These are phyloP conservation scores for Syrmaticus mikado DNA, from an alignment of 2,113 vertebrate species.

Conservation along the genomic window DNA sequence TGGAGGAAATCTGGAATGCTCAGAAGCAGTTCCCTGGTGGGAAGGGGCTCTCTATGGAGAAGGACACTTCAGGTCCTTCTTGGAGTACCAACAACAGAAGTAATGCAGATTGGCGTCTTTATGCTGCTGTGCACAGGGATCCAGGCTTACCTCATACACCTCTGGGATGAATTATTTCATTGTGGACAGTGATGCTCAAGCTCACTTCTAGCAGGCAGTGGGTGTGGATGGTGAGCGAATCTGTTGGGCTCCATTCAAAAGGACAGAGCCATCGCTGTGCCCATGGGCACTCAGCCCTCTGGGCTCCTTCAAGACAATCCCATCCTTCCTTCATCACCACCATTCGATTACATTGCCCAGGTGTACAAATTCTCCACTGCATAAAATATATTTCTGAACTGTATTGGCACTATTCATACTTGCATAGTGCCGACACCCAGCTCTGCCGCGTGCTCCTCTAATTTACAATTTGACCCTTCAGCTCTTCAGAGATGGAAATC, in stretches of 20 bases:
- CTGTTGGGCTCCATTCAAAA: neutral
- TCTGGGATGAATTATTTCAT: neutral
- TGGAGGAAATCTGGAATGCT: neutral
- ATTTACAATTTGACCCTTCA: slow-evolving; percentile 33
- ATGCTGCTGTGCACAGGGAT: neutral
- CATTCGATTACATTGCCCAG: neutral
- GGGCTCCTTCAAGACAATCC: neutral
- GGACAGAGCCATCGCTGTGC: rapidly evolving
- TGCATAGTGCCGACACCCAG: neutral
- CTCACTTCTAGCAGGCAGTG: neutral
- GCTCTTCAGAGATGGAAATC: slow-evolving; percentile 20
- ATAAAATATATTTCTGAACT: neutral
- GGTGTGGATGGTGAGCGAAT: neutral
- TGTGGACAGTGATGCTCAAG: neutral
- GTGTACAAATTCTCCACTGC: neutral
- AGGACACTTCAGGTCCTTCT: neutral
- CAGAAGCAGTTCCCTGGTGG: neutral
- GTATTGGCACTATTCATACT: neutral
- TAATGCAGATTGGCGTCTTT: neutral
- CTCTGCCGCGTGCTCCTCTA: neutral
- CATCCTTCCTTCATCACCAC: neutral
- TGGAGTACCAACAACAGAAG: neutral
- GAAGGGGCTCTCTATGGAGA: neutral
- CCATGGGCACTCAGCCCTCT: no score
- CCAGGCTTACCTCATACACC: neutral